Evolutionary conservation across 2,888 invertebrate genomes (phyloP).

Genomic region (Oscheius sp.): DNA sequence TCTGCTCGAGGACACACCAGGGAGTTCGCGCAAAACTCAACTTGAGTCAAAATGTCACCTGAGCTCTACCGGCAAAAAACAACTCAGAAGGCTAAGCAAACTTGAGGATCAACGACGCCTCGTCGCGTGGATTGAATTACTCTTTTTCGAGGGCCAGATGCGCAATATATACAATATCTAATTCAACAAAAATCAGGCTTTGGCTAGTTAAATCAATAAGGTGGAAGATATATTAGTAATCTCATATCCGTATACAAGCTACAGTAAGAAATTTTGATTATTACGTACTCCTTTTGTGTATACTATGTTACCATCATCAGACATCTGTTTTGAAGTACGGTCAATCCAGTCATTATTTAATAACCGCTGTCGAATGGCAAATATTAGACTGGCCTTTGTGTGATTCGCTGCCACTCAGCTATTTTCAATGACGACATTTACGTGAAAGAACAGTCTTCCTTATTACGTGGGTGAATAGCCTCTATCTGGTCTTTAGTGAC

Average conservation of each 20-base stretch:
- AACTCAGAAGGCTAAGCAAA: background rate
- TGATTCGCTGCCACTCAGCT: conserved; percentile 17
- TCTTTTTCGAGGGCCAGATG: too few species aligned
- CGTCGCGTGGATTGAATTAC: background rate
- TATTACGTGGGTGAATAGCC: too few species aligned
- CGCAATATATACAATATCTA: too few species aligned
- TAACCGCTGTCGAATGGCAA: conserved; percentile 25
- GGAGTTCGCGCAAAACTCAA: conserved; percentile 26
- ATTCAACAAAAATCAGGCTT: too few species aligned
- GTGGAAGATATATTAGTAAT: too few species aligned
- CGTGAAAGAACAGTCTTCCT: too few species aligned
- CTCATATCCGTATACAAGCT: too few species aligned
- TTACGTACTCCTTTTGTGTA: too few species aligned
- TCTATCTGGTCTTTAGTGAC: too few species aligned
- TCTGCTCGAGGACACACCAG: conserved; percentile 21
- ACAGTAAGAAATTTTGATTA: too few species aligned
- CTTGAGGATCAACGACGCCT: background rate
- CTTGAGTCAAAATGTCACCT: conserved; percentile 17
- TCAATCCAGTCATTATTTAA: conserved; percentile 28
- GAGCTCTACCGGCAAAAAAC: conserved; percentile 5
- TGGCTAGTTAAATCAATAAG: too few species aligned
- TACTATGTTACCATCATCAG: too few species aligned
- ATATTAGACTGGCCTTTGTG: conserved; percentile 13
- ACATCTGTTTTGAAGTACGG: conserved; percentile 12
- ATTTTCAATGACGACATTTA: background rate